phyloP scores from a whole-genome alignment of 2,113 vertebrate species.

The human region GRCh38 chr11:134532501-134533000 shows the following conservation, averaged over 20 bases:
- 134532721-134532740: neutral
- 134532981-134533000: neutral
- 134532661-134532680: neutral
- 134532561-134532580: neutral
- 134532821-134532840: neutral
- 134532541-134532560: too few species aligned
- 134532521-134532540: neutral
- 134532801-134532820: neutral
- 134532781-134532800: neutral
- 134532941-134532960: neutral
- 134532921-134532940: neutral
- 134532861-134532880: neutral
- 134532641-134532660: rapidly evolving
- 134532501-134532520: neutral
- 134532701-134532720: neutral
- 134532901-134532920: neutral
- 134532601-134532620: neutral
- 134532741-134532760: neutral
- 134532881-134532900: neutral
- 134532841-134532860: neutral
- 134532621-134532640: neutral
- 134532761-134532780: neutral
- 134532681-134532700: neutral
- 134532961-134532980: neutral
- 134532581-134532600: neutral